Evolutionary conservation across 2,797 vertebrate species (phyloP).

Genomic region (Macropus fuliginosus): DNA sequence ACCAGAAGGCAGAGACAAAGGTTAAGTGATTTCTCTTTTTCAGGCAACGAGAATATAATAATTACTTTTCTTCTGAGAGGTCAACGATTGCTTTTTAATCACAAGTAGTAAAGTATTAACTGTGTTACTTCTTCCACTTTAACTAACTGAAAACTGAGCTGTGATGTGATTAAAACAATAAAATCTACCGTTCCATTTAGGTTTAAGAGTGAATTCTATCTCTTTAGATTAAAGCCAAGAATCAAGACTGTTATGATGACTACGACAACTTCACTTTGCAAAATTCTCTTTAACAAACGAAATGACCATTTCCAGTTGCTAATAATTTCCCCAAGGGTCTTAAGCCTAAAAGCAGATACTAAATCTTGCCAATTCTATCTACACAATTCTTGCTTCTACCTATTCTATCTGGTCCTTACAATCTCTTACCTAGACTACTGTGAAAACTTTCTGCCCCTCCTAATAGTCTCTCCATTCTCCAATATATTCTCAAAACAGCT

Average conservation of each 20-base stretch:
- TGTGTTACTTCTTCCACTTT: background rate
- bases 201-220: background rate
- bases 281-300: background rate
- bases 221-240: background rate
- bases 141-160: background rate
- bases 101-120: background rate
- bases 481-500: background rate
- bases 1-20: background rate
- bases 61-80: background rate
- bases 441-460: background rate
- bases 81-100: slow-evolving; percentile 21
- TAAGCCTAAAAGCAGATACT: background rate
- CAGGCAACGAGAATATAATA: background rate
- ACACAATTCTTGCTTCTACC: background rate
- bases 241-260: background rate
- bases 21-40: background rate
- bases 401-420: background rate
- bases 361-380: background rate
- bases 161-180: background rate
- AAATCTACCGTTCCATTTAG: background rate
- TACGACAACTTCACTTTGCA: background rate
- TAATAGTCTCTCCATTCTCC: background rate
- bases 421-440: background rate
- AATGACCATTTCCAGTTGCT: background rate
- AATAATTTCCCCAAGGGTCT: background rate